Evolutionary conservation across 2,113 vertebrate genomes (phyloP), one percentile per base, ranked within the genome.

Genomic region (Callipepla squamata): DNA sequence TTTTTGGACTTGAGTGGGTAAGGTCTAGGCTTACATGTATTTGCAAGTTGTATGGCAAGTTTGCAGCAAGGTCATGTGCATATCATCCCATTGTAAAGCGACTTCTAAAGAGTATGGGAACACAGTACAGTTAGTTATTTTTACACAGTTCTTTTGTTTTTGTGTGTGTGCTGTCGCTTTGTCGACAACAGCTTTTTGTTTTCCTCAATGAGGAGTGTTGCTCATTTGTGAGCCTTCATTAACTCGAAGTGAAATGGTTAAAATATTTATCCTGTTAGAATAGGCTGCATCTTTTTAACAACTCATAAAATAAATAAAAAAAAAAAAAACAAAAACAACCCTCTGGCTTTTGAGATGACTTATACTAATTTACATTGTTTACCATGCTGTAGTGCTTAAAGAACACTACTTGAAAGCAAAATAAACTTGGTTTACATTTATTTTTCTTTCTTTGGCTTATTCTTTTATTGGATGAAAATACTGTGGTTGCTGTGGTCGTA

Each of bases 121-220:
- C 99, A 99, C 98, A 97, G 98, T 97, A 98, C 97, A 97, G 97
- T 98, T 98, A 98, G 98, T 98, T 98, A 98, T 98, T 98, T 98
- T 98, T 98, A 98, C 98, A 98, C 97, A 97, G 97, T 98, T 98
- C 97, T 98, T 98, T 98, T 98, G 97, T 92, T 98, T 98, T 98
- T 97, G 98, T 98, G 98, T 98, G 98, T 98, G 98, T 99, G 99
- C 98, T 99, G 99, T 99, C 98, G 99, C 98, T 96, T 96, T 98
- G 99, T 98, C 99, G 98, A 99, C 99, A 99, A 99, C 98, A 99
- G 98, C 98, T 98, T 99, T 99, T 99, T 99, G 99, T 99, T 98
- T 99, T 99, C 99, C 99, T 99, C 99, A 99, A 98, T 99, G 99
- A 99, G 99, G 99, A 99, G 98, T 98, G 99, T 99, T 99, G 99